Evolutionary conservation across 2,113 vertebrate species (phyloP).

Genomic region (Tragelaphus imberbis): DNA sequence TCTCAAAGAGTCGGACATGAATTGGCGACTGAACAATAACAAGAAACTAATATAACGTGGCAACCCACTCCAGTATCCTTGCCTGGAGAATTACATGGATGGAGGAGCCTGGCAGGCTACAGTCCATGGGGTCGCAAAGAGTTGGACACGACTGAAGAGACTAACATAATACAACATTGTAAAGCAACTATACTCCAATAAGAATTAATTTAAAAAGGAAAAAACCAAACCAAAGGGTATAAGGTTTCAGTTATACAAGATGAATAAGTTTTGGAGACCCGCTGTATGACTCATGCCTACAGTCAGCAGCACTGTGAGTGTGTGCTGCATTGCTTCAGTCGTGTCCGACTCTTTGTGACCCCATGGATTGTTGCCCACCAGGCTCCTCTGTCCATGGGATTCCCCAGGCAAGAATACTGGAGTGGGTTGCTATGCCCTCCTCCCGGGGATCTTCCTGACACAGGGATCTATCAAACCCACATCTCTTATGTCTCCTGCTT

Average conservation of each 20-base stretch:
- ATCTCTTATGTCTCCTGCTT: background rate
- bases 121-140: background rate
- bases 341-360: fast-evolving
- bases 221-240: no score
- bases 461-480: background rate
- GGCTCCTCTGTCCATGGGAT: background rate
- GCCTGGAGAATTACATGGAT: background rate
- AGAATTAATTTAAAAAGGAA: background rate
- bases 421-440: background rate
- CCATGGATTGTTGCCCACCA: background rate
- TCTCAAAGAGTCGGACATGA: background rate
- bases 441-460: background rate
- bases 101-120: background rate
- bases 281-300: background rate
- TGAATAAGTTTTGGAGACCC: background rate
- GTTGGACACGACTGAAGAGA: background rate
- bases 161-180: background rate
- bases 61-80: background rate
- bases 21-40: background rate
- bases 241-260: background rate
- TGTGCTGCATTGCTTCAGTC: background rate
- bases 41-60: background rate
- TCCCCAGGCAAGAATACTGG: background rate
- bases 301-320: background rate
- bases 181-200: background rate